Percentiles rank a stretch among this genome's conserved stretches.
phyloP scores from a whole-genome alignment of 2,113 vertebrate genomes.

The Aphyosemion australe region DNA sequence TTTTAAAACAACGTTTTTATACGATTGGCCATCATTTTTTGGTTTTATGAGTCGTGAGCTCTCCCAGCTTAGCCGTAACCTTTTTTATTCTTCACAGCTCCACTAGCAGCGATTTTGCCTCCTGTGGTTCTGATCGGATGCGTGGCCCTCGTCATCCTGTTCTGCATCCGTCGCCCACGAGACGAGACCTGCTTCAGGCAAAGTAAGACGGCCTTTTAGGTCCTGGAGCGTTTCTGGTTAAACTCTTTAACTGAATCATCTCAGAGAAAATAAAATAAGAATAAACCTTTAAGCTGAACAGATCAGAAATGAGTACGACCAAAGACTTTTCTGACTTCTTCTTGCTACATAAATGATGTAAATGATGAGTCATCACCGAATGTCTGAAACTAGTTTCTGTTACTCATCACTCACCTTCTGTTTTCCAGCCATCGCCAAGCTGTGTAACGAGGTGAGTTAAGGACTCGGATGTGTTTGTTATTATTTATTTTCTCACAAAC shows the following conservation, averaged over 20 bases:
- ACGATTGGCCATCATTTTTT: no score
- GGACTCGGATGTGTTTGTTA: neutral
- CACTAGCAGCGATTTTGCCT: slow-evolving; percentile 40
- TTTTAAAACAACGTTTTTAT: no score
- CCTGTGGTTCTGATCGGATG: slow-evolving; percentile 24
- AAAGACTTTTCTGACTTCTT: slow-evolving; percentile 1
- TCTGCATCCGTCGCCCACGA: slow-evolving; percentile 6
- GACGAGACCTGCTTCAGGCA: slow-evolving; percentile 55
- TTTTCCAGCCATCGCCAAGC: slow-evolving; percentile 62
- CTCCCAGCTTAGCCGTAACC: no score
- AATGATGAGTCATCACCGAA: slow-evolving; percentile 18
- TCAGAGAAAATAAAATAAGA: no score
- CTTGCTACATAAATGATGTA: neutral
- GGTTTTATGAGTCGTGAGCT: no score
- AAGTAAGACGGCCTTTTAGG: slow-evolving; percentile 41
- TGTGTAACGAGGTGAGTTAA: slow-evolving; percentile 46
- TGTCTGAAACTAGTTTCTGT: slow-evolving; percentile 7
- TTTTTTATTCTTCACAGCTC: no score
- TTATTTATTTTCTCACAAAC: neutral
- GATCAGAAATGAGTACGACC: slow-evolving; percentile 8
- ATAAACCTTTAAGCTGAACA: neutral
- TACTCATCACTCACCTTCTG: slow-evolving; percentile 14
- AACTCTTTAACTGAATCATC: slow-evolving; percentile 1
- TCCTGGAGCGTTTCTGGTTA: slow-evolving; percentile 7
- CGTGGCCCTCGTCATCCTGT: slow-evolving; percentile 32